Percentiles rank a stretch among this genome's conserved stretches.
Conservation (phyloP, 2,797 vertebrate species). For the Erethizon dorsatum region DNA sequence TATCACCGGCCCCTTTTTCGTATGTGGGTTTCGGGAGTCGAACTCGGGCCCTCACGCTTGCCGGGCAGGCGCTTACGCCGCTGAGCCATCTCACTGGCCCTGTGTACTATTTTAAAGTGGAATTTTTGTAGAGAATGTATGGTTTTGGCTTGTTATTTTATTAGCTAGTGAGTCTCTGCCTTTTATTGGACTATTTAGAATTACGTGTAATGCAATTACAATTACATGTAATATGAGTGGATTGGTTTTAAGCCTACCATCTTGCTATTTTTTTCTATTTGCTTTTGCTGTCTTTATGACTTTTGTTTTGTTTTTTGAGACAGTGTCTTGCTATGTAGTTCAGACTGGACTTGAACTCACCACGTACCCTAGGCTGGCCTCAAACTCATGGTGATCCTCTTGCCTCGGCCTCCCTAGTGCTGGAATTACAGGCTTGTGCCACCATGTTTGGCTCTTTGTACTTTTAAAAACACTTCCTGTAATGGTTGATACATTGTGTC, state of each 20-base stretch:
- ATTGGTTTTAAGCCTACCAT: background rate
- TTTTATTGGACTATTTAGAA: background rate
- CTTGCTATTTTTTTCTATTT: background rate
- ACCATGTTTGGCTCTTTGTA: background rate
- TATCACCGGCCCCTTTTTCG: no score
- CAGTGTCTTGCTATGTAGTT: background rate
- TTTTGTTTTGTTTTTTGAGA: background rate
- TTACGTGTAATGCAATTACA: background rate
- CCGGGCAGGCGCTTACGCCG: no score
- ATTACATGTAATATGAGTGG: background rate
- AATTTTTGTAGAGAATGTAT: background rate
- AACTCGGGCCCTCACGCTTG: no score
- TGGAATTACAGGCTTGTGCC: background rate
- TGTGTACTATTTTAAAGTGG: background rate
- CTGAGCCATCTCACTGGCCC: no score
- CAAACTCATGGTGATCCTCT: background rate
- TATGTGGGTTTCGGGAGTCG: no score
- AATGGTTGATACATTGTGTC: background rate
- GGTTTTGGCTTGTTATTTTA: background rate
- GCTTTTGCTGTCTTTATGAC: background rate
- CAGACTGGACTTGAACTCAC: background rate
- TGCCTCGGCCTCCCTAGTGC: background rate
- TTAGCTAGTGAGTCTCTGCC: background rate
- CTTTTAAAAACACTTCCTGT: background rate
- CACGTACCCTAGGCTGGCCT: background rate